Evolutionary conservation across 2,113 vertebrate genomes (phyloP), one percentile per base, ranked within the genome.

Genomic region (Tichodroma muraria): DNA sequence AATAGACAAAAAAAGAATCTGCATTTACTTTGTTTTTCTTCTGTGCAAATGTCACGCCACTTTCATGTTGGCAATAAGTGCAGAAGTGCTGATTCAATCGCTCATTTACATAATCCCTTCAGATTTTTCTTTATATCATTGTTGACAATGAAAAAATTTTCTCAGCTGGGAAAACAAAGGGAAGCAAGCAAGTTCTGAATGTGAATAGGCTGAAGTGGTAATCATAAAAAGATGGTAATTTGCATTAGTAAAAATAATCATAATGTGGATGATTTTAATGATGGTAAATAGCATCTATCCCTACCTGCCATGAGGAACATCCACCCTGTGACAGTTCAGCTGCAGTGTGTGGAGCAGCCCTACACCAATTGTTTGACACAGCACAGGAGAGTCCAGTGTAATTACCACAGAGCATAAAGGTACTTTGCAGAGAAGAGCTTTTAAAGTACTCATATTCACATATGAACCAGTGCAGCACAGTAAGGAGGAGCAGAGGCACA

Each of bases 61-160:
- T 95, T 71, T 93, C 65, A 47, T 60, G 60, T 20, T 76, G 79
- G 76, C 53, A 94, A 40, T 61, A 80, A 88, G 31, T 85, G 69
- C 54, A 90, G 83, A 95, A 90, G 60, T 89, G 75, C 81, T 70
- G 71, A 95, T 88, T 89, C 81, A 54, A 85, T 81, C 64, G 61
- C 71, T 96, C 88, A 81, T 89, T 94, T 93, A 70, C 91, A 95
- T 85, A 90, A 95, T 89, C 71, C 88, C 60, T 71, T 83, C 68
- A 85, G 66, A 93, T 85, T 91, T 93, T 88, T 90, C 57, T 93
- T 69, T 44, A 40, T 64, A 65, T 76, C 50, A 83, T 57, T 85
- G 59, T 53, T 71, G 50, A 76, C 80, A 93, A 86, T 72, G 54
- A 93, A 91, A 69, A 90, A 54, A 76, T 68, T 78, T 94, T 89